Percentiles rank a stretch among this genome's conserved stretches.
These are phyloP conservation scores for Siphlonurus alternatus DNA, from an alignment of 2,888 invertebrate species.

Conservation along the genomic window DNA sequence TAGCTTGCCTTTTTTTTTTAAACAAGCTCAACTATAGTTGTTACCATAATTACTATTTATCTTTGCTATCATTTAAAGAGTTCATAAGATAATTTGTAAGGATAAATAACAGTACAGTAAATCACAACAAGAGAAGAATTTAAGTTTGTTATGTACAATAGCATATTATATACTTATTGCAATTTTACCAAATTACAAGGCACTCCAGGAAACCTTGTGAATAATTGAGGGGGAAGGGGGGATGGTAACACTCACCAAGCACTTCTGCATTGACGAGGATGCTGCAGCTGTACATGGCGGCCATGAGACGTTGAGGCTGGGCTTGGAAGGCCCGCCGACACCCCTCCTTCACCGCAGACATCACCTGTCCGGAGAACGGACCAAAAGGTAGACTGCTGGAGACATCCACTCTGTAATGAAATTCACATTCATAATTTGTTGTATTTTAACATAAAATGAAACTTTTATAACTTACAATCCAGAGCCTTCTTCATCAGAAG, in stretches of 20 bases:
- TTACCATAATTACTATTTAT: too few relatives aligned
- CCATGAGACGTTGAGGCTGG: conserved; percentile 80
- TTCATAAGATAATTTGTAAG: too few relatives aligned
- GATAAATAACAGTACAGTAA: too few relatives aligned
- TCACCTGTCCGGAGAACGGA: conserved; percentile 60
- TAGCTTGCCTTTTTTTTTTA: too few relatives aligned
- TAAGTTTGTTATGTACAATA: too few relatives aligned
- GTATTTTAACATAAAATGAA: background rate
- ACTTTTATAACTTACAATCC: conserved; percentile 31
- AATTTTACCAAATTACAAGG: too few relatives aligned
- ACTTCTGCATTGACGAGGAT: conserved; percentile 76
- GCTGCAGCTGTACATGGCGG: conserved; percentile 80
- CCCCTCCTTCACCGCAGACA: conserved; percentile 78
- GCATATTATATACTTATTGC: too few relatives aligned
- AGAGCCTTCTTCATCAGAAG: conserved; percentile 19
- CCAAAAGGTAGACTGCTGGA: conserved; percentile 26
- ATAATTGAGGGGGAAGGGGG: too few relatives aligned
- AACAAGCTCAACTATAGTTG: too few relatives aligned
- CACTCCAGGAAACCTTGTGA: too few relatives aligned
- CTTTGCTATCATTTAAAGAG: too few relatives aligned
- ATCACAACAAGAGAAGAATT: too few relatives aligned
- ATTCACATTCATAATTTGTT: background rate
- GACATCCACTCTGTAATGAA: conserved; percentile 3
- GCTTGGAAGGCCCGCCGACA: conserved; percentile 77
- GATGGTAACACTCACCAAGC: conserved; percentile 50